These are phyloP conservation scores for Drosophila antonietae DNA, from an alignment of 2,888 invertebrate species.

Conservation along the genomic window DNA sequence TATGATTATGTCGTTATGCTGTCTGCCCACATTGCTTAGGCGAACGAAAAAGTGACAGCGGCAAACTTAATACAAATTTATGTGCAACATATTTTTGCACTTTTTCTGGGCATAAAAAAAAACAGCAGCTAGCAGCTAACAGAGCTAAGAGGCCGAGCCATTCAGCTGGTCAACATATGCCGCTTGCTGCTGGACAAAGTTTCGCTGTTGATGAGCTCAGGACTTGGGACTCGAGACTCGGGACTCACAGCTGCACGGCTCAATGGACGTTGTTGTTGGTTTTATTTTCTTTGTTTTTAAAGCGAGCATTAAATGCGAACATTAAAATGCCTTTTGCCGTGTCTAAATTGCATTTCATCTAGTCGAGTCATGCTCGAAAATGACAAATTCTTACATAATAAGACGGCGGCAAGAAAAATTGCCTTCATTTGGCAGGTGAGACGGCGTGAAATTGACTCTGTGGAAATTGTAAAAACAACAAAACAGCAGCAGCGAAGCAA, in stretches of 20 bases:
- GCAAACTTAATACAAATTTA: constrained; percentile 82
- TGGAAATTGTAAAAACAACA: constrained; percentile 4
- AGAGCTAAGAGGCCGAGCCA: constrained; percentile 7
- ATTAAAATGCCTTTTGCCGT: constrained; percentile 66
- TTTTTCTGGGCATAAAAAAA: constrained; percentile 51
- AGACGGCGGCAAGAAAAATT: constrained; percentile 69
- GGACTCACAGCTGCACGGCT: background rate
- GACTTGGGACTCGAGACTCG: background rate
- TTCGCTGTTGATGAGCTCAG: constrained; percentile 44
- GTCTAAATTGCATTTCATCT: constrained; percentile 72
- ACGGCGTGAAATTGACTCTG: constrained; percentile 70
- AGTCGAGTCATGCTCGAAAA: constrained; percentile 69
- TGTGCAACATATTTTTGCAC: constrained; percentile 81
- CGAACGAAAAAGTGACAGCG: constrained; percentile 72
- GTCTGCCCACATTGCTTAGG: constrained; percentile 75
- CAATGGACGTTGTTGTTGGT: constrained; percentile 25
- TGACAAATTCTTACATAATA: constrained; percentile 79
- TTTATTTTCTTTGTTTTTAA: constrained; percentile 18
- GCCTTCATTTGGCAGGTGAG: constrained; percentile 75
- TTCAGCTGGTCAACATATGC: constrained; percentile 68
- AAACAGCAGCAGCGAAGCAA: background rate
- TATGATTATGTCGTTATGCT: constrained; percentile 82
- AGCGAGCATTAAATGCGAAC: constrained; percentile 58
- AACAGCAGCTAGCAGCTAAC: constrained; percentile 1
- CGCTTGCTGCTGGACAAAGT: constrained; percentile 44